Evolutionary conservation across 2,113 vertebrate species (phyloP).

Genomic region (Phaethon lepturus): DNA sequence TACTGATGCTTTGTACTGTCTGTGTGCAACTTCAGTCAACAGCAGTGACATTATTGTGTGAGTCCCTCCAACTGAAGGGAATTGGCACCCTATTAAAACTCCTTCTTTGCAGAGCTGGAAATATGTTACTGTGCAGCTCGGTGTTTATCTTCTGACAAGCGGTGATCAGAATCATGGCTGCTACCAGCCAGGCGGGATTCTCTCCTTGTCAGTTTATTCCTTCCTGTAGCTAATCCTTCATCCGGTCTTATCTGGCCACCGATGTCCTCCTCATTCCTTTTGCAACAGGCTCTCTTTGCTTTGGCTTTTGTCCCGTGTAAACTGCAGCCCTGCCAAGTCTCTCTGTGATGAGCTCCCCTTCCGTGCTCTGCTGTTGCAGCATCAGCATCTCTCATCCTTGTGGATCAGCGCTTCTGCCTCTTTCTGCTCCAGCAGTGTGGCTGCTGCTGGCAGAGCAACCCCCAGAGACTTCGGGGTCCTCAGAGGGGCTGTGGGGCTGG

Average conservation of each 20-base stretch:
- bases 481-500: not conserved
- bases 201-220: not conserved
- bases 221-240: not conserved
- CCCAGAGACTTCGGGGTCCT: fast-evolving
- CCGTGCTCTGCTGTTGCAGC: not conserved
- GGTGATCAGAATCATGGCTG: not conserved
- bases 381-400: not conserved
- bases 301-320: conserved; percentile 34
- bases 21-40: conserved; percentile 33
- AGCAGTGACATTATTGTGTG: not conserved
- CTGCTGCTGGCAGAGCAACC: not conserved
- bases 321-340: not conserved
- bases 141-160: not conserved
- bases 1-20: conserved; percentile 39
- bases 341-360: conserved; percentile 9
- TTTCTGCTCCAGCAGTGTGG: not conserved
- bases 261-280: not conserved
- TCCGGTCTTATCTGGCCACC: fast-evolving
- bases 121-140: not conserved
- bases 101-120: not conserved
- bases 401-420: not conserved
- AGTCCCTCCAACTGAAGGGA: conserved; percentile 13
- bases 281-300: not conserved
- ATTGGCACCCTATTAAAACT: conserved; percentile 17
- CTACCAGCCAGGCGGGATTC: conserved; percentile 7